Conservation (phyloP, 2,113 vertebrate species). For the Chaetura pelagica region DNA sequence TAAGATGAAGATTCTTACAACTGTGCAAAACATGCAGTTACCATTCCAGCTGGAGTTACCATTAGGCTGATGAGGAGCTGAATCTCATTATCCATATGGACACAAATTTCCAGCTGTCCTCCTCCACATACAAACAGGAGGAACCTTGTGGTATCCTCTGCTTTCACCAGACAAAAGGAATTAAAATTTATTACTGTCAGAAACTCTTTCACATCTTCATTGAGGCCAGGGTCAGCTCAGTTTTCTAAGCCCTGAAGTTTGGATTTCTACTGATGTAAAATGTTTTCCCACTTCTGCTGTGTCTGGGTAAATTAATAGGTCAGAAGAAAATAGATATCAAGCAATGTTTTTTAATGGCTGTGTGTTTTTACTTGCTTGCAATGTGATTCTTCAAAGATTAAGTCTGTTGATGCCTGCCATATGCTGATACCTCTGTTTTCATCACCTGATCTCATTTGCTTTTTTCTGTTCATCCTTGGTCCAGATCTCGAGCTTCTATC, state of each 20-base stretch:
- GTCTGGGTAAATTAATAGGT: not conserved
- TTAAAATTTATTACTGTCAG: not conserved
- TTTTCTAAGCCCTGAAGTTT: not conserved
- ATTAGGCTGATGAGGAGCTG: not conserved
- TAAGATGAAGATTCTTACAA: not conserved
- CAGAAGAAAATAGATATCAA: not conserved
- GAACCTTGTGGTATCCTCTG: not conserved
- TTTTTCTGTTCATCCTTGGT: not conserved
- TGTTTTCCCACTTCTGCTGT: not conserved
- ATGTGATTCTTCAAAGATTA: not conserved
- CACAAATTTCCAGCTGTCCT: not conserved
- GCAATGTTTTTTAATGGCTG: not conserved
- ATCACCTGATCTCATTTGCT: not conserved
- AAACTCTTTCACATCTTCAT: not conserved
- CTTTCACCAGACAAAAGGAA: not conserved
- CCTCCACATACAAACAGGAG: not conserved
- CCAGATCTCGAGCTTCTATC: not conserved
- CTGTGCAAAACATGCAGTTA: not conserved
- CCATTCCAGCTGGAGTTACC: not conserved
- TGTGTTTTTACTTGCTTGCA: not conserved
- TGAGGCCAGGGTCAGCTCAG: not conserved
- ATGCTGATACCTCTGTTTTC: not conserved
- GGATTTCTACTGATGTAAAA: not conserved
- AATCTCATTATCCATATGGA: not conserved
- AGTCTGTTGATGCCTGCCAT: not conserved